These are phyloP conservation scores for Brachypteracias leptosomus DNA, from an alignment of 2,113 vertebrate genomes.

Conservation along the genomic window DNA sequence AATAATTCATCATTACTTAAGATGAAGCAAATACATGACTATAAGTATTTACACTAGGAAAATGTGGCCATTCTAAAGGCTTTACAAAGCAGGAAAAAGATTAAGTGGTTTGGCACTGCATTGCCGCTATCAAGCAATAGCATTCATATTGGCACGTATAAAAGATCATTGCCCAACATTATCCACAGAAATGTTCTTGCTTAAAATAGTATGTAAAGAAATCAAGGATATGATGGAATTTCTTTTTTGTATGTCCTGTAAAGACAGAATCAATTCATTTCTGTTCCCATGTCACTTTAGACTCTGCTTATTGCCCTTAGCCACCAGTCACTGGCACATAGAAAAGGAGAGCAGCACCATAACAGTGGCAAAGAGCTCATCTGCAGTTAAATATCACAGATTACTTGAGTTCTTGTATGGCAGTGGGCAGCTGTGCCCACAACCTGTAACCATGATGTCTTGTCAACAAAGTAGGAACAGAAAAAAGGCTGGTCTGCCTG, in stretches of 20 bases:
- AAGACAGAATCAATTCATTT: not conserved
- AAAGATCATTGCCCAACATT: not conserved
- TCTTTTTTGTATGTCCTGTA: not conserved
- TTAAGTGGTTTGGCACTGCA: not conserved
- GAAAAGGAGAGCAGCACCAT: not conserved
- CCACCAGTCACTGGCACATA: not conserved
- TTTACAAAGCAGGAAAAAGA: not conserved
- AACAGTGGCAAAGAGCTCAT: not conserved
- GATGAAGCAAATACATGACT: not conserved
- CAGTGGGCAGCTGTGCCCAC: not conserved
- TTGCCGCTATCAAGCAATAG: not conserved
- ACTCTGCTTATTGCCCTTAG: not conserved
- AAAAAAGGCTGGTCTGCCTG: not conserved
- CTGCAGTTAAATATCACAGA: not conserved
- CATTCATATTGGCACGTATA: not conserved
- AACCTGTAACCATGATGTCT: not conserved
- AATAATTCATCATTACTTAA: not conserved
- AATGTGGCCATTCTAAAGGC: not conserved
- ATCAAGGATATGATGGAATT: not conserved
- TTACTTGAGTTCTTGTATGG: not conserved
- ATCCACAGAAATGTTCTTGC: not conserved
- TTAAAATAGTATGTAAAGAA: not conserved
- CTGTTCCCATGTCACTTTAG: not conserved
- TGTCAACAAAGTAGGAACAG: not conserved
- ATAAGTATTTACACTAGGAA: rapidly evolving